Percentiles rank a stretch among this genome's conserved stretches.
phyloP scores from a whole-genome alignment of 1,140 invertebrate genomes.

The Apocrypta bakeri region DNA sequence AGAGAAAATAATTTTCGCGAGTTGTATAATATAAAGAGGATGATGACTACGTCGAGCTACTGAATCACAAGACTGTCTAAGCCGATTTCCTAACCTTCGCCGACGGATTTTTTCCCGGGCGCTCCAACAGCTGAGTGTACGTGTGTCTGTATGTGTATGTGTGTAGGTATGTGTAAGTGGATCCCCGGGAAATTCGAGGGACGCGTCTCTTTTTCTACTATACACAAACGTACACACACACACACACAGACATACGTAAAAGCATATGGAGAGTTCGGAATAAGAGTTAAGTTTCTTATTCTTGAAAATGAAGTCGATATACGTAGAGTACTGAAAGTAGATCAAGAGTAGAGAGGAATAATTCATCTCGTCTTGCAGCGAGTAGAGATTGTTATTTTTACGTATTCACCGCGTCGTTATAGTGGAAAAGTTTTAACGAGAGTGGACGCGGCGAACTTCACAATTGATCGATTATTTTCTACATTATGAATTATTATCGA shows the following conservation, averaged over 20 bases:
- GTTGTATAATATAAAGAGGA: background rate
- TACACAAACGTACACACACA: background rate
- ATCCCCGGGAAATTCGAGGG: constrained; percentile 32
- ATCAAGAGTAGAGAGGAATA: background rate
- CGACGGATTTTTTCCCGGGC: background rate
- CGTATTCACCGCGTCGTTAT: background rate
- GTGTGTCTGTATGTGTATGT: too few species aligned
- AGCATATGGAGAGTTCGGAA: too few species aligned
- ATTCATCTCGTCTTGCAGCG: background rate
- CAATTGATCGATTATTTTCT: too few species aligned
- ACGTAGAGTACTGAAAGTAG: background rate
- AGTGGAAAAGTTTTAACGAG: background rate
- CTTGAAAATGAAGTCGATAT: constrained; percentile 20
- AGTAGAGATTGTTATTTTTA: constrained; percentile 7
- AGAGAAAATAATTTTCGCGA: constrained; percentile 7
- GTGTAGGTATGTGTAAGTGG: too few species aligned
- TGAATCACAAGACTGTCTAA: background rate
- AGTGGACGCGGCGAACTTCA: too few species aligned
- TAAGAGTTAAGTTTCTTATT: background rate
- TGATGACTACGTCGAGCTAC: background rate
- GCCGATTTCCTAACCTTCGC: constrained; percentile 11
- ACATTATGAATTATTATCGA: too few species aligned
- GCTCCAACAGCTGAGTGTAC: too few species aligned
- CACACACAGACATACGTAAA: too few species aligned
- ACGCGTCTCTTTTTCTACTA: too few species aligned